Conservation (phyloP, 2,888 invertebrate species). For the Hofmannophila pseudospretella region DNA sequence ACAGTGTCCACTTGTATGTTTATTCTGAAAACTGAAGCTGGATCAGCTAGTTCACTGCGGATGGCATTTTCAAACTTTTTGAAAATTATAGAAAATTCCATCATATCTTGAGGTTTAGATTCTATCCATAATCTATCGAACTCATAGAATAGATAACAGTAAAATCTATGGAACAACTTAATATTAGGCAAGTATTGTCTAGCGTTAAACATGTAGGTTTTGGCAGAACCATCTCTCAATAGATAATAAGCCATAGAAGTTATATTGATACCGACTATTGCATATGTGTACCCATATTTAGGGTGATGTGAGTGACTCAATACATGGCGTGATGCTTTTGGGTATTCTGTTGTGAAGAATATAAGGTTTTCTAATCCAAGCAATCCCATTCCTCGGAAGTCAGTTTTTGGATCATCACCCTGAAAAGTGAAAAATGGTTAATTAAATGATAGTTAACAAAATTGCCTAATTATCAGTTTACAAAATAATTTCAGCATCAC, state of each 20-base stretch:
- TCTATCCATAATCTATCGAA: constrained; percentile 97
- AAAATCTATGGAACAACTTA: constrained; percentile 93
- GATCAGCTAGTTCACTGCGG: constrained; percentile 81
- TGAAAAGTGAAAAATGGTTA: constrained; percentile 50
- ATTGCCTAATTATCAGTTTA: too few species aligned
- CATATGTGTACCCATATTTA: constrained; percentile 90
- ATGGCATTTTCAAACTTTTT: constrained; percentile 90
- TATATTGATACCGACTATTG: constrained; percentile 96
- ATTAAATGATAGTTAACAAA: too few species aligned
- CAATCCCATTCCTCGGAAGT: constrained; percentile 98
- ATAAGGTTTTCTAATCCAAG: constrained; percentile 94
- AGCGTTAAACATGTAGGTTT: constrained; percentile 94
- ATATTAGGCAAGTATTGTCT: constrained; percentile 81
- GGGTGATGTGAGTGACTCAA: constrained; percentile 94
- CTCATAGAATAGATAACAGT: constrained; percentile 94
- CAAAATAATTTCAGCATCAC: too few species aligned
- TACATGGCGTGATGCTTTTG: constrained; percentile 87
- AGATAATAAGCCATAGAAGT: constrained; percentile 93
- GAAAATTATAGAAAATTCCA: constrained; percentile 95
- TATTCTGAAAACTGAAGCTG: constrained; percentile 85
- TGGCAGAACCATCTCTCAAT: constrained; percentile 88
- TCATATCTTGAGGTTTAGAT: constrained; percentile 93
- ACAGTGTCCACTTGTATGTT: constrained; percentile 86
- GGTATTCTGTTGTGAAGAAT: constrained; percentile 90
- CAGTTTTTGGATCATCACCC: constrained; percentile 98